Evolutionary conservation across 2,113 vertebrate species (phyloP), one percentile per base, ranked within the genome.

Genomic region (Chitala chitala): DNA sequence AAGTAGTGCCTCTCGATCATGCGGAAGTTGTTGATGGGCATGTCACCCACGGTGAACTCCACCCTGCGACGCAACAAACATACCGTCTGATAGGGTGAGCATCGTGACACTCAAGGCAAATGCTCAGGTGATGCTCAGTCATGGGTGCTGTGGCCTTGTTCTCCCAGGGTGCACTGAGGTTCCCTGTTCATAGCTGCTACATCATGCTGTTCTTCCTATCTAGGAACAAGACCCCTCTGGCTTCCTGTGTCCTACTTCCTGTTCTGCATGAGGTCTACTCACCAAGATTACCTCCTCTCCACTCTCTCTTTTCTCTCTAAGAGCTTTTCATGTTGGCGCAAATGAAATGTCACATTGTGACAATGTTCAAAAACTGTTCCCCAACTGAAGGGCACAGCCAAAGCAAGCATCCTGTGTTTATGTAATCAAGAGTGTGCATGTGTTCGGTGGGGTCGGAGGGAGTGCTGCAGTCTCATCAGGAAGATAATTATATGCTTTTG

Each of bases 1-100:
- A 99, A 99, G 78, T 98, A 98, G 84, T 99, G 97, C 84, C 95
- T 92, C 91, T 99, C 97, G 0, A 99, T 98, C 97, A 99, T 99
- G 48, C 96, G 94, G 87, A 99, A 98, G 87, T 97, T 98, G 84
- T 95, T 94, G 72, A 99, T 97, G 69, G 96, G 94, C 70, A 93
- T 93, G 78, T 98, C 96, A 24, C 97, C 96, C 40, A 99, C 96
- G 0, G 96, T 96, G 87, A 99, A 99, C 87, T 99, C 96, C 84
- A 99, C 97, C 80, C 97, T 99, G 89, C 38, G 71, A 78, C 22
- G 71, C 4, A 22, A 20, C 53, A 42, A 22, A 26, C 33, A 13
- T 53, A 17, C 51, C 3, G 46, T 24, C 46, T 33, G 13, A 51
- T 20, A 33, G 17, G 48, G 59, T 38, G 31, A 1, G 22, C 59